Evolutionary conservation across 2,888 invertebrate species (phyloP).

Genomic region (Tolmerus cingulatus): DNA sequence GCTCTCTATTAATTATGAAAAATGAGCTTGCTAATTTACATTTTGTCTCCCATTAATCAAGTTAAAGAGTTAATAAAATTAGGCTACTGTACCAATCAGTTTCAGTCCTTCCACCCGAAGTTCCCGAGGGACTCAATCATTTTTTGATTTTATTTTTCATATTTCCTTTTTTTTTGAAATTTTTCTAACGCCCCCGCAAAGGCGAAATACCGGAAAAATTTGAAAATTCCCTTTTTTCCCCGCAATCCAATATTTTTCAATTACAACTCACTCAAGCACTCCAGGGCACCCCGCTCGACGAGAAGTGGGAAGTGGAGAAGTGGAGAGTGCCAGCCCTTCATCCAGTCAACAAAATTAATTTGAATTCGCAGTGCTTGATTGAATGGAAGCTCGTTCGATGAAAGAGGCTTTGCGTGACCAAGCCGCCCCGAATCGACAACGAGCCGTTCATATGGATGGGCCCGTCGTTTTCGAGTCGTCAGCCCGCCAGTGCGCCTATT

Average conservation of each 20-base stretch:
- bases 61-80: slow-evolving; percentile 9
- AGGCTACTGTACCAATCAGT: slow-evolving; percentile 7
- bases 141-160: neutral
- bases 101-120: neutral
- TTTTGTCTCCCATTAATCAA: slow-evolving; percentile 11
- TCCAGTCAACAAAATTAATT: slow-evolving; percentile 22
- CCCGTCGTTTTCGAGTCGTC: slow-evolving; percentile 11
- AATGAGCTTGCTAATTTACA: slow-evolving; percentile 11
- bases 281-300: neutral
- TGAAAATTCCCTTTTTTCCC: neutral
- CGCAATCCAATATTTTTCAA: slow-evolving; percentile 19
- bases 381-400: slow-evolving; percentile 5
- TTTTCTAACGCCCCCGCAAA: neutral
- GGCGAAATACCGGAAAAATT: neutral
- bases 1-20: slow-evolving; percentile 8
- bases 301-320: too few species aligned
- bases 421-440: neutral
- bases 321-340: neutral
- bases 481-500: neutral
- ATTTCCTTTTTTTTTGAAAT: neutral
- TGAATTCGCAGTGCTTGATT: slow-evolving; percentile 25
- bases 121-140: neutral
- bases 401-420: slow-evolving; percentile 17
- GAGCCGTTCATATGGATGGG: neutral
- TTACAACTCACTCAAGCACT: neutral